phyloP scores from a whole-genome alignment of 1,140 invertebrate genomes.

The Hylaeus volcanicus region DNA sequence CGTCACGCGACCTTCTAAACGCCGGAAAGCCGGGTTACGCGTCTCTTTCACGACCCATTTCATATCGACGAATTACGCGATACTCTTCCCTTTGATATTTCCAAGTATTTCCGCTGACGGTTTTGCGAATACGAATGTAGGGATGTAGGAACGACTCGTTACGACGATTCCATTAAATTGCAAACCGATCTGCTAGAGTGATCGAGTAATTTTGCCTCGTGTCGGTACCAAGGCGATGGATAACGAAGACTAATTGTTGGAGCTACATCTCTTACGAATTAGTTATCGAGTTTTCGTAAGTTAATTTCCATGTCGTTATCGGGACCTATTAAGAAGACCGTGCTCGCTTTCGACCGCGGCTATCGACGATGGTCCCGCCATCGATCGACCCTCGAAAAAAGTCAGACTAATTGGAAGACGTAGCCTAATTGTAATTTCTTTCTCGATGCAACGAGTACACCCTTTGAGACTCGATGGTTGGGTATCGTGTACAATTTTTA shows the following conservation, averaged over 20 bases:
- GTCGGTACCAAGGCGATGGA: not conserved
- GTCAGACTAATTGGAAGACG: too few species aligned
- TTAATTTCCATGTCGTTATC: constrained; percentile 57
- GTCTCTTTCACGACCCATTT: not conserved
- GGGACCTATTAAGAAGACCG: constrained; percentile 28
- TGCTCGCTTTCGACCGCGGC: not conserved
- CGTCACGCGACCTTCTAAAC: constrained; percentile 13
- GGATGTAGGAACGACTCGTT: too few species aligned
- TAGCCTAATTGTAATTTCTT: too few species aligned
- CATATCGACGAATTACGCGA: not conserved
- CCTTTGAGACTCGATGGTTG: too few species aligned
- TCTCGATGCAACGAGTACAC: too few species aligned
- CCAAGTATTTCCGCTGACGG: not conserved
- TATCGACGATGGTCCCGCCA: not conserved
- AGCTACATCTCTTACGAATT: constrained; percentile 37
- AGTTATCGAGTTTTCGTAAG: constrained; percentile 55
- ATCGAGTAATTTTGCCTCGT: too few species aligned
- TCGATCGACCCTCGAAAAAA: constrained; percentile 20
- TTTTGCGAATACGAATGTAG: too few species aligned
- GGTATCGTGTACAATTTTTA: too few species aligned
- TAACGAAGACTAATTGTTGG: constrained; percentile 25
- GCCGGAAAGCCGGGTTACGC: not conserved
- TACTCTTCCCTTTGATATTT: too few species aligned
- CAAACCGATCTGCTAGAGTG: too few species aligned
- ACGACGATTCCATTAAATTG: too few species aligned